Conservation (phyloP, 35 echinoderm and acorn worm genomes). For the Eucidaris tribuloides region DNA sequence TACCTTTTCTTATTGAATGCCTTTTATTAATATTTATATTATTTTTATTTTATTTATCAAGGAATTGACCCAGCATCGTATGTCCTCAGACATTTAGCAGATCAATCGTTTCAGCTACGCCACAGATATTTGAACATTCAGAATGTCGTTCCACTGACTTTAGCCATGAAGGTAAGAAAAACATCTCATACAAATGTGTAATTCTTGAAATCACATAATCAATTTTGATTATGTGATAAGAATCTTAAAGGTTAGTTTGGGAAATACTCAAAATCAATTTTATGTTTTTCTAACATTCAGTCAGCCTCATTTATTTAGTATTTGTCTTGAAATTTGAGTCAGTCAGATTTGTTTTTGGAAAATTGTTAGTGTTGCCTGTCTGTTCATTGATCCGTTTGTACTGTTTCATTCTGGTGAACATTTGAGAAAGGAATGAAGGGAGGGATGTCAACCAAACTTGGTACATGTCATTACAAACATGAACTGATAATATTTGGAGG, state of each 20-base stretch:
- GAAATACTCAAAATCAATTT: neutral
- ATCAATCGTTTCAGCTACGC: constrained; percentile 55
- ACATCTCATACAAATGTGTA: neutral
- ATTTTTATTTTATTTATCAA: no score
- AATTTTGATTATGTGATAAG: neutral
- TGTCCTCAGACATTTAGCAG: constrained; percentile 53
- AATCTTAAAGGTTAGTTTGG: neutral
- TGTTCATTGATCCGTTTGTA: no score
- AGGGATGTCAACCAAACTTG: no score
- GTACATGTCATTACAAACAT: no score
- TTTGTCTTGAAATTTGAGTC: no score
- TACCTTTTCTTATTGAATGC: no score
- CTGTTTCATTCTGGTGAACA: no score
- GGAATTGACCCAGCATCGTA: constrained; percentile 64
- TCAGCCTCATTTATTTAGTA: neutral
- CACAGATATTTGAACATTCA: constrained; percentile 63
- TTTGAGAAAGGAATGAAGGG: no score
- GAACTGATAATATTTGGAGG: no score
- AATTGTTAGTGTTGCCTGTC: no score
- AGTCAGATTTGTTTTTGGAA: no score
- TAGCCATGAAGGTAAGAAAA: constrained; percentile 62
- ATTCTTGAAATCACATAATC: neutral
- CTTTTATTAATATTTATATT: no score
- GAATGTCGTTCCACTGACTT: constrained; percentile 56
- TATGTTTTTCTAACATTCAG: neutral